Evolutionary conservation across 2,888 invertebrate genomes (phyloP).

Genomic region (Phyllotreta cruciferae): DNA sequence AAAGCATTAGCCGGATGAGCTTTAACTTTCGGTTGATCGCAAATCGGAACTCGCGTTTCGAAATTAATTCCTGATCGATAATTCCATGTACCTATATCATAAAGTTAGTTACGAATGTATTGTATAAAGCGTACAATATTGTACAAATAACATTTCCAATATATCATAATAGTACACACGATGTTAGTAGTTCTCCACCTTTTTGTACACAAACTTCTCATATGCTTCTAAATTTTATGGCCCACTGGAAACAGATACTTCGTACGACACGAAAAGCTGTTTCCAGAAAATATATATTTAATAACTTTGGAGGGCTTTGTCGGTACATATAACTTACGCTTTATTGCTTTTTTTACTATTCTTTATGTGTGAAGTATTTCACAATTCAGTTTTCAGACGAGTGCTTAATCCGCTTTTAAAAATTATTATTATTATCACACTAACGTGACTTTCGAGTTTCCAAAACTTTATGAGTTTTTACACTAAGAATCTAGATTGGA

Average conservation of each 20-base stretch:
- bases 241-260: slow-evolving; percentile 14
- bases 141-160: slow-evolving; percentile 7
- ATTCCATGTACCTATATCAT: too few relatives aligned
- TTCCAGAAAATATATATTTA: slow-evolving; percentile 19
- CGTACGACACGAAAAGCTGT: slow-evolving; percentile 15
- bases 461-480: too few relatives aligned
- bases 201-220: slow-evolving; percentile 15
- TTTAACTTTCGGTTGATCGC: neutral
- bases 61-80: too few relatives aligned
- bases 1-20: slow-evolving; percentile 13
- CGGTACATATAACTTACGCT: slow-evolving; percentile 18
- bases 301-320: slow-evolving; percentile 18
- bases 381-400: neutral
- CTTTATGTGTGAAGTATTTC: slow-evolving; percentile 9
- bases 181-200: slow-evolving; percentile 5
- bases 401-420: too few relatives aligned
- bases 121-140: neutral
- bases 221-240: slow-evolving; percentile 13
- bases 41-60: too few relatives aligned
- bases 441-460: neutral
- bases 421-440: too few relatives aligned
- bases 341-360: slow-evolving; percentile 10
- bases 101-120: too few relatives aligned
- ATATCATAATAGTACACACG: neutral
- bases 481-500: too few relatives aligned